These are phyloP conservation scores for Phoxinus dragarum DNA, from an alignment of 2,797 vertebrate species.

Conservation along the genomic window DNA sequence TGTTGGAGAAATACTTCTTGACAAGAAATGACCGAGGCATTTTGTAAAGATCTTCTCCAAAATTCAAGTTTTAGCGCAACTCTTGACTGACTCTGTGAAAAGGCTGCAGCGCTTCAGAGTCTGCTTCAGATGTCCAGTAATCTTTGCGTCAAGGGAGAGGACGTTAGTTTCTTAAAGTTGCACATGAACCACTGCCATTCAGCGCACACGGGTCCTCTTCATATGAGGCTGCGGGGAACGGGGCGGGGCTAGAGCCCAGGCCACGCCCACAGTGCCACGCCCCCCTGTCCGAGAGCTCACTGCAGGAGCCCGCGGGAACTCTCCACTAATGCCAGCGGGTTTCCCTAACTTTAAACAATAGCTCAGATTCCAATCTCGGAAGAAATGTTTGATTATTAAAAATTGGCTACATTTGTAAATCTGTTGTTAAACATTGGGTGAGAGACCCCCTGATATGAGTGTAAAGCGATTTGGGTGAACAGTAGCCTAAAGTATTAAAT, in stretches of 20 bases:
- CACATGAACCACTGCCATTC: conserved; percentile 49
- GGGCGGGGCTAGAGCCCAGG: conserved; percentile 38
- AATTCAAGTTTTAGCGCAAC: background rate
- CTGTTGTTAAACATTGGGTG: background rate
- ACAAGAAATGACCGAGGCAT: conserved; percentile 98
- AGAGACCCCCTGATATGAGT: too few species aligned
- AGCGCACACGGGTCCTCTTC: conserved; percentile 25
- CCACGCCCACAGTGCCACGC: background rate
- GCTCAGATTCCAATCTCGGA: background rate
- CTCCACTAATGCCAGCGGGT: background rate
- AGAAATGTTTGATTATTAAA: too few species aligned
- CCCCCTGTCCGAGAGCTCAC: background rate
- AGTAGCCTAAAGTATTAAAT: too few species aligned
- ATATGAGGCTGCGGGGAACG: conserved; percentile 57
- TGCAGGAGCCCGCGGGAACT: conserved; percentile 65
- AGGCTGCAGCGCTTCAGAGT: background rate
- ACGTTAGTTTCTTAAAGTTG: background rate
- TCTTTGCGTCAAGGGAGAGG: background rate
- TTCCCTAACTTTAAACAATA: background rate
- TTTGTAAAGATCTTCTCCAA: conserved; percentile 57
- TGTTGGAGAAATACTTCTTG: conserved; percentile 91
- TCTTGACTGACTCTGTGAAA: background rate
- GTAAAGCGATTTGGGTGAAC: too few species aligned
- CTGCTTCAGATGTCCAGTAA: conserved; percentile 28
- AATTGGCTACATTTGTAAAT: background rate